Percentiles rank a stretch among this genome's conserved stretches.
These are phyloP conservation scores for Hoplostethus atlanticus DNA, from an alignment of 2,797 vertebrate genomes.

Conservation along the genomic window DNA sequence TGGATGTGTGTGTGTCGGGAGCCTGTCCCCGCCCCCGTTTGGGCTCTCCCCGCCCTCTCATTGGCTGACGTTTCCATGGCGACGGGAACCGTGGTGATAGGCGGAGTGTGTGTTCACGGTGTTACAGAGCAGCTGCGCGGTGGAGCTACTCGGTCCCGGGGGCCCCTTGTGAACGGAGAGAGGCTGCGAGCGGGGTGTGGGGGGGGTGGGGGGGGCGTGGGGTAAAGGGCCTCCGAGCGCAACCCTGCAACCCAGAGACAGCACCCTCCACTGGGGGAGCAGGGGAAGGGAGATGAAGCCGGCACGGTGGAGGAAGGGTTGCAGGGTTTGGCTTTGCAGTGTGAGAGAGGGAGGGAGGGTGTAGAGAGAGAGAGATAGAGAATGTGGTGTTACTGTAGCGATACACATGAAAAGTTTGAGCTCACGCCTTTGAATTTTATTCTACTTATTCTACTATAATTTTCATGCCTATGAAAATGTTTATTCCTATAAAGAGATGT, in stretches of 20 bases:
- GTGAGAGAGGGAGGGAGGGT: background rate
- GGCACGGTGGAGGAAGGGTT: background rate
- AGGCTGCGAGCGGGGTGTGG: background rate
- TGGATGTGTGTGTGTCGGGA: slow-evolving; percentile 20
- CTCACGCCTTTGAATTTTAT: background rate
- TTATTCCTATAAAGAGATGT: too few species aligned
- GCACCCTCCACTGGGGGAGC: slow-evolving; percentile 28
- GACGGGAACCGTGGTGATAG: slow-evolving; percentile 74
- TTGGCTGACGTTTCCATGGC: slow-evolving; percentile 90
- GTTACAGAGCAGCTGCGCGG: slow-evolving; percentile 78
- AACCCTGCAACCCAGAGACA: slow-evolving; percentile 17
- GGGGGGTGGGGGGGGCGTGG: slow-evolving; percentile 3
- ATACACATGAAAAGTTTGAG: background rate
- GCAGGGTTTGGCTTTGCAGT: background rate
- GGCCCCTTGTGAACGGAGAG: slow-evolving; percentile 64
- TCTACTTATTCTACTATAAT: too few species aligned
- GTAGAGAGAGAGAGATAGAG: too few species aligned
- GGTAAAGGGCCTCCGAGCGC: slow-evolving; percentile 8
- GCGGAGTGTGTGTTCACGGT: slow-evolving; percentile 55
- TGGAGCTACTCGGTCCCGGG: slow-evolving; percentile 62
- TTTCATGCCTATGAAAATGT: too few species aligned
- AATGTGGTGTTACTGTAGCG: background rate
- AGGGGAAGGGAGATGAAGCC: slow-evolving; percentile 1
- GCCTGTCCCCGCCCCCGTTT: slow-evolving; percentile 71
- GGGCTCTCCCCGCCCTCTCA: slow-evolving; percentile 69